Conservation (phyloP, 2,888 invertebrate genomes). For the Laspeyria flexula region DNA sequence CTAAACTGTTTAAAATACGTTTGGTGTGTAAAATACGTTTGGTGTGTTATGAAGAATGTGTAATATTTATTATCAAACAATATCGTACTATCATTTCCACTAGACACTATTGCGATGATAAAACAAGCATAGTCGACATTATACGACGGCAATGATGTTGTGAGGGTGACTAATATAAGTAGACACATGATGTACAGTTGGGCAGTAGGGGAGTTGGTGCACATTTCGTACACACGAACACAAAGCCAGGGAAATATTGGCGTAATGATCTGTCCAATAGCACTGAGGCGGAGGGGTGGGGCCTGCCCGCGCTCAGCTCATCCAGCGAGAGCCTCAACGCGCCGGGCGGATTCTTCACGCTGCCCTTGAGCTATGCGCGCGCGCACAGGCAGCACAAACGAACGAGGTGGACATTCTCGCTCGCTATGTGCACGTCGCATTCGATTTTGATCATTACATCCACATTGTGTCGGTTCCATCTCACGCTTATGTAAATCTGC, state of each 20-base stretch:
- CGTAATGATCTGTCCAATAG: conserved; percentile 59
- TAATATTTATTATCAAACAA: too few relatives aligned
- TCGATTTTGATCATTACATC: conserved; percentile 37
- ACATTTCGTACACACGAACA: not conserved
- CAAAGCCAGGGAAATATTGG: conserved; percentile 28
- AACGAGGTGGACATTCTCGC: conserved; percentile 88
- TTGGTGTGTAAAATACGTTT: not conserved
- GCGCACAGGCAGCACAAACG: conserved; percentile 92
- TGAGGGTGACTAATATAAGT: not conserved
- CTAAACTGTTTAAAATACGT: too few relatives aligned
- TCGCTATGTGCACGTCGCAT: conserved; percentile 74
- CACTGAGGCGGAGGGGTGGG: conserved; percentile 73
- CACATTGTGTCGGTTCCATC: conserved; percentile 43
- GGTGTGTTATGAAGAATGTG: too few relatives aligned
- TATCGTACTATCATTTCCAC: not conserved
- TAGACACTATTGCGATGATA: not conserved
- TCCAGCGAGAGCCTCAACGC: conserved; percentile 89
- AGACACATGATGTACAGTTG: conserved; percentile 10
- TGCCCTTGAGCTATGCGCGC: conserved; percentile 92
- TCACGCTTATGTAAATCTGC: conserved; percentile 18
- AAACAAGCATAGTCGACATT: not conserved
- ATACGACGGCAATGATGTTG: not conserved
- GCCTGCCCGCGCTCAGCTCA: conserved; percentile 78
- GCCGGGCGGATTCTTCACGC: conserved; percentile 88
- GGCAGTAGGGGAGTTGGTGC: conserved; percentile 8